Evolutionary conservation across 2,888 invertebrate species (phyloP).

Genomic region (Orchesella flavescens): DNA sequence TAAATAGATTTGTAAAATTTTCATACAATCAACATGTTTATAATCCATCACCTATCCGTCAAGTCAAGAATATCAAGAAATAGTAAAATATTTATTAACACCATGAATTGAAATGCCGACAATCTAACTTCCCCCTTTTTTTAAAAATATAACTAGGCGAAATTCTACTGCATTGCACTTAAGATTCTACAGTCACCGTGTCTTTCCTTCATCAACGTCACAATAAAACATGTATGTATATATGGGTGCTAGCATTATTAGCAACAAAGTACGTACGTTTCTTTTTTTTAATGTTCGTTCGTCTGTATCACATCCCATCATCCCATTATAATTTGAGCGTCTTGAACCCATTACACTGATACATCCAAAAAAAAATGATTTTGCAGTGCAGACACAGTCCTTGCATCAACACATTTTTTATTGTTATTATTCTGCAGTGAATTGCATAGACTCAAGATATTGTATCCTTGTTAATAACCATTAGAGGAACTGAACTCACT

Average conservation of each 20-base stretch:
- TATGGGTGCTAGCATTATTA: too few species aligned
- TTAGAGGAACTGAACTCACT: not conserved
- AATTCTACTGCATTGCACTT: not conserved
- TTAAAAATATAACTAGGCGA: not conserved
- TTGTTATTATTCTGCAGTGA: not conserved
- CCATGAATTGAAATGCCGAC: not conserved
- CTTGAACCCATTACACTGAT: not conserved
- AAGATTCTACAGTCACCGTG: not conserved
- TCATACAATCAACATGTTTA: not conserved
- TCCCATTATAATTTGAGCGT: not conserved
- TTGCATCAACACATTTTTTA: not conserved
- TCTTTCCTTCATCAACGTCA: not conserved
- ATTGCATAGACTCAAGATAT: not conserved
- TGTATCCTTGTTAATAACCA: conserved; percentile 1
- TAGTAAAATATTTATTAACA: not conserved
- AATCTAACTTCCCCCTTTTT: not conserved
- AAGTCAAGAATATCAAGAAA: not conserved
- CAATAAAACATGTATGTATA: not conserved
- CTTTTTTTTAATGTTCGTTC: not conserved
- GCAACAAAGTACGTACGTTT: not conserved
- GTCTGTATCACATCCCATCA: not conserved
- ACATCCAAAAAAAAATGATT: not conserved
- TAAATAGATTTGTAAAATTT: too few species aligned
- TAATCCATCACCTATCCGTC: too few species aligned
- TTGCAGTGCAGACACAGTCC: not conserved